Base-by-base conservation (phyloP, 2,888 invertebrate species). In the Cryptus viduatorius region DNA sequence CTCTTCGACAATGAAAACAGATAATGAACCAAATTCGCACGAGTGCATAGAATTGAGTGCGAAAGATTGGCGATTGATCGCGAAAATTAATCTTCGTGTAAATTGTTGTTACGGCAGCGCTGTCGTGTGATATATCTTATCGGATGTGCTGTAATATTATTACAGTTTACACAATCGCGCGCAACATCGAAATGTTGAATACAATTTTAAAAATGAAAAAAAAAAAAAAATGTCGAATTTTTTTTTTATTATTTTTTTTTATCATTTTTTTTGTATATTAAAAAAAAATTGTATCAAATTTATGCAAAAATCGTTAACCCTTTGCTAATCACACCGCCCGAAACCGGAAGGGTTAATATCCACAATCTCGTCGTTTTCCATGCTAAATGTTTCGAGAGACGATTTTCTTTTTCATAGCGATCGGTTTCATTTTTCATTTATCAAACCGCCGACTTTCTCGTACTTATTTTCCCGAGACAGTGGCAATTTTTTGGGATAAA, bases 11-110 rank as follows among this genome's bases (percentile, higher is more conserved):
- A 84, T 84, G 84, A 79, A 82, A 84, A 82, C 71, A 82, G 29
- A 69, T 82, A 82, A 84, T 75, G 79, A 82, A 79, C 48, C 44
- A 75, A 79, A 79, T 84, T 84, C 84, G 79, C 82, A 79, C 84
- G 84, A 77, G 77, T 77, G 31, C 29, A 56, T 3, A 14, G 68
- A 46, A 84, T 78, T 31, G 68, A 73, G 24, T 44, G 14, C 75
- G 65, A 53, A 16, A 75, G 10, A 37, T 79, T 59, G 75, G 42
- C 75, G 84, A 84, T 79, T 82, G 79, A 82, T 82, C 84, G 71
- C 84, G 82, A 84, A 84, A 79, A 65, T 65, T 48, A 82, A 79
- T 84, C 59, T 59, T 44, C 16, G 29, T n/a, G 42, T 7, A 29
- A 68, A 8, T 12, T 56, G 19, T 56, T 29, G 75, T 75, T 65